Evolutionary conservation across 2,888 invertebrate species (phyloP).

Genomic region (Philopedon plagiatum): DNA sequence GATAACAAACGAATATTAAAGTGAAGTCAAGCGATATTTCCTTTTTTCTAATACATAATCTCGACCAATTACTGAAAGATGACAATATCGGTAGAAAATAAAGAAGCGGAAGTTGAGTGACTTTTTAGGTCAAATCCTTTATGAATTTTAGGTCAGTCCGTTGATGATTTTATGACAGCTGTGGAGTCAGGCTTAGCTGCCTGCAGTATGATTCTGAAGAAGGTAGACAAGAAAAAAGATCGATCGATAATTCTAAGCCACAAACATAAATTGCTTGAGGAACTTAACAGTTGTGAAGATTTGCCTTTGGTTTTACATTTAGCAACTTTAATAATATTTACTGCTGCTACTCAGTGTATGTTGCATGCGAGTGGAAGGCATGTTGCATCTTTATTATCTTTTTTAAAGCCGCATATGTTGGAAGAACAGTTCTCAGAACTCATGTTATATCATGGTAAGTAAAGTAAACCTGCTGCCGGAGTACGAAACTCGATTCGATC

Average conservation of each 20-base stretch:
- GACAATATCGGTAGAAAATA: too few relatives aligned
- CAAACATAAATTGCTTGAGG: constrained; percentile 84
- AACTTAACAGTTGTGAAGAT: constrained; percentile 82
- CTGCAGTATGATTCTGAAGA: constrained; percentile 87
- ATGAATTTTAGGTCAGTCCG: constrained; percentile 69
- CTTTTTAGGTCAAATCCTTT: not conserved
- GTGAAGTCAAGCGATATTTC: too few relatives aligned
- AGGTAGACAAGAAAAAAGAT: constrained; percentile 92
- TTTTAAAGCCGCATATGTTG: constrained; percentile 79
- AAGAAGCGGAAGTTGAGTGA: too few relatives aligned
- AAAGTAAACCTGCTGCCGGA: too few relatives aligned
- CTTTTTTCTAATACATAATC: too few relatives aligned
- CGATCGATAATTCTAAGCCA: constrained; percentile 83
- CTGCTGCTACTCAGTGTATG: constrained; percentile 84
- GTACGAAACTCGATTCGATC: too few relatives aligned
- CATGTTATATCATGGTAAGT: constrained; percentile 83
- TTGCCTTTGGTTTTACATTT: constrained; percentile 86
- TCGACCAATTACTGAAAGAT: too few relatives aligned
- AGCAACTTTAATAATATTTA: constrained; percentile 84
- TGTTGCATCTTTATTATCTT: constrained; percentile 84
- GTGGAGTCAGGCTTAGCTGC: constrained; percentile 80
- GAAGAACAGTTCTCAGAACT: constrained; percentile 77
- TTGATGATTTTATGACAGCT: constrained; percentile 86
- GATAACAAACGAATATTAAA: too few relatives aligned
- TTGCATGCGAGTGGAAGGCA: constrained; percentile 95